Evolutionary conservation across 2,113 vertebrate species (phyloP).

Genomic region (Anser brachyrhynchus): DNA sequence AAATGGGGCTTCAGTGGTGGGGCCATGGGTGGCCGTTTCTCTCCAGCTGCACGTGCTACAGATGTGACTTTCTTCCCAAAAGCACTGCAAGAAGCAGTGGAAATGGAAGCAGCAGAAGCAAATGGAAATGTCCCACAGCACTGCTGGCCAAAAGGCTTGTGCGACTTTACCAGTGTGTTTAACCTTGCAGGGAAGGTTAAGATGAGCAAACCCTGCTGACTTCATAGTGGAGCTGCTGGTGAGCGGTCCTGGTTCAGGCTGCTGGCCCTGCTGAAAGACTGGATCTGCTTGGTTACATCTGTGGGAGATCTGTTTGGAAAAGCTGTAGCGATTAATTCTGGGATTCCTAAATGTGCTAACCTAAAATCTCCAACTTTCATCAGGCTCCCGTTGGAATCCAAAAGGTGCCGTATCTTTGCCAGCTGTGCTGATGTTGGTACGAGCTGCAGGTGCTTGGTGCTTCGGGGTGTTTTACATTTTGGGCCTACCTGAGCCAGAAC

Average conservation of each 20-base stretch:
- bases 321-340: neutral
- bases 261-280: neutral
- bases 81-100: neutral
- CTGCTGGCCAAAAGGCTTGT: neutral
- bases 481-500: neutral
- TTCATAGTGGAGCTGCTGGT: neutral
- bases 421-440: fast-evolving
- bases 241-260: neutral
- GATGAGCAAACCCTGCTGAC: neutral
- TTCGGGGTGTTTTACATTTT: neutral
- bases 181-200: neutral
- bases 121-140: neutral
- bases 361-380: neutral
- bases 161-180: neutral
- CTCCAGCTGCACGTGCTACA: neutral
- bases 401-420: neutral
- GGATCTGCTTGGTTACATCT: neutral
- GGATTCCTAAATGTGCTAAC: neutral
- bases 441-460: neutral
- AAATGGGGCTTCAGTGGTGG: neutral
- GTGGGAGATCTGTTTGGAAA: neutral
- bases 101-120: too few species aligned
- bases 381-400: neutral
- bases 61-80: neutral
- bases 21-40: neutral